Base-by-base conservation (phyloP, 2,113 vertebrate species). In the Gallinago paraguaiae region DNA sequence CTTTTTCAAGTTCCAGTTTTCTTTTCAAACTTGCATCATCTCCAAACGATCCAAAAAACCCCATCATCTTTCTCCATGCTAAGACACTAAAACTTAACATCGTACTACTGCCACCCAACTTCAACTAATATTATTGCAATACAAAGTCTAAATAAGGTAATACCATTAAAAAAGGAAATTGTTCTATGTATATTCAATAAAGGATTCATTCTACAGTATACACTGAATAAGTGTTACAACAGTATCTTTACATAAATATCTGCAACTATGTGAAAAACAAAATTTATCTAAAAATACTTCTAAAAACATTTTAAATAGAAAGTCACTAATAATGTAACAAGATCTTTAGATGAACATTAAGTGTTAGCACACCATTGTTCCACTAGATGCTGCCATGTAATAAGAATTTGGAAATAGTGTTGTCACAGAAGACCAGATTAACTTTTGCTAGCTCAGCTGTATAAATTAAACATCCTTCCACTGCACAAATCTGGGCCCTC, bases 381-480 rank as follows among this genome's bases (percentile, higher is more conserved):
- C 97, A 97, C 96, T 97, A 97, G 96, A 87, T 96, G 97, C 43
- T 97, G 96, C 95, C 81, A 86, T 57, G 23, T 13, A 86, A 7
- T 45, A 81, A 92, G 81, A 37, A 80, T 94, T 86, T 2, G 41
- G 68, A 82, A 96, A 39, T 45, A 77, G 45, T 14, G 65, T 31
- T 7, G 17, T 31, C 0, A 0, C 4, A 14, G 57, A 78, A 90
- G 33, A 23, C 48, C 46, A 76, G 37, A 60, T 72, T 72, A 88
- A 63, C 27, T 48, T 35, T 14, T 85, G 45, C 46, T 61, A 41
- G 63, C 76, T 76, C 0, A 1, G 70, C 54, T 0, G 2, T 18
- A 16, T 5, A 23, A 87, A 59, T 13, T 78, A 33, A 56, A 65
- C 19, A 25, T 51, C 12, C 22, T 77, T 33, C 25, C 23, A 54